These are phyloP conservation scores for Frankliniella fusca DNA, from an alignment of 2,888 invertebrate species.

Conservation along the genomic window DNA sequence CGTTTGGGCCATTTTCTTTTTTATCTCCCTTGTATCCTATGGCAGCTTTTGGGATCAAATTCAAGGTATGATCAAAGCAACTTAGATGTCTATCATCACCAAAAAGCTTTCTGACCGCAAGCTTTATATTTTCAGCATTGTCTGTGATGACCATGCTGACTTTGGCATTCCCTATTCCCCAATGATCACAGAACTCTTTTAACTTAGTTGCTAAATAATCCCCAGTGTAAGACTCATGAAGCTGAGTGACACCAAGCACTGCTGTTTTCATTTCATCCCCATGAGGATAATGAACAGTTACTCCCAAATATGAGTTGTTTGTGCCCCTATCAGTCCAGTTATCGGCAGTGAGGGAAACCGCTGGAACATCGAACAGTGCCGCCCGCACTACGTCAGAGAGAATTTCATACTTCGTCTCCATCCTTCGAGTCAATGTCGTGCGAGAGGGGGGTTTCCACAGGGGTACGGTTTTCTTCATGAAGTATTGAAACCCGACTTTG, in stretches of 20 bases:
- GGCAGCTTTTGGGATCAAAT: conserved; percentile 37
- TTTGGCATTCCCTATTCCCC: conserved; percentile 37
- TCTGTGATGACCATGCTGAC: conserved; percentile 38
- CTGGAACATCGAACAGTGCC: not conserved
- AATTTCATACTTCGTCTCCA: conserved; percentile 36
- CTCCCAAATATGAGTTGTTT: conserved; percentile 36
- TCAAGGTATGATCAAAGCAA: conserved; percentile 40
- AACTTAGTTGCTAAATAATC: conserved; percentile 37
- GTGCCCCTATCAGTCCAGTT: conserved; percentile 38
- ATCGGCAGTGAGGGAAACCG: conserved; percentile 36
- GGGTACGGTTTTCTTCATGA: conserved; percentile 33
- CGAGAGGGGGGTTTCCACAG: conserved; percentile 35
- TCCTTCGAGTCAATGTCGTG: conserved; percentile 31
- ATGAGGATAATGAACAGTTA: conserved; percentile 35
- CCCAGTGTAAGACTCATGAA: conserved; percentile 37
- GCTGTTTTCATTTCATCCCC: conserved; percentile 35
- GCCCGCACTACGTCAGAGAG: not conserved
- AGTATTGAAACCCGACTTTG: conserved; percentile 36
- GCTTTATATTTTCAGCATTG: conserved; percentile 39
- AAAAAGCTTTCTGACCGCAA: conserved; percentile 37
- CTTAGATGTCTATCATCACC: conserved; percentile 37
- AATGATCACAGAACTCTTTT: conserved; percentile 34
- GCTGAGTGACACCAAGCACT: conserved; percentile 36
- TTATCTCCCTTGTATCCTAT: conserved; percentile 34
- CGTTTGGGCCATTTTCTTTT: conserved; percentile 31